Percentiles rank a stretch among this genome's conserved stretches.
These are phyloP conservation scores for Pandemis cinnamomeana DNA, from an alignment of 2,888 invertebrate species.

Conservation along the genomic window DNA sequence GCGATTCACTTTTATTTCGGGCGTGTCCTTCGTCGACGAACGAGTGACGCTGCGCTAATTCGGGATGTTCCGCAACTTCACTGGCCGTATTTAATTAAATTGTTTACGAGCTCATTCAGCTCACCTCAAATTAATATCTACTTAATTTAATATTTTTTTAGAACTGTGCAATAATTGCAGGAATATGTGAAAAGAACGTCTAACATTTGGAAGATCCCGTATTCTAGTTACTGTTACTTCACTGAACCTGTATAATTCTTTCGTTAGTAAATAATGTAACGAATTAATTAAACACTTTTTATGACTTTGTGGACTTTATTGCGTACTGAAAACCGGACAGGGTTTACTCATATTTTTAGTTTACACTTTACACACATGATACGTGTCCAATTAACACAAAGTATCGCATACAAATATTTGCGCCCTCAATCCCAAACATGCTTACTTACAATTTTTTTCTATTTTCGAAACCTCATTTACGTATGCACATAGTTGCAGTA, in stretches of 20 bases:
- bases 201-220: not conserved
- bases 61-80: conserved; percentile 39
- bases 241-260: not conserved
- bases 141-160: not conserved
- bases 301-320: not conserved
- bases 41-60: conserved; percentile 37
- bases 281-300: not conserved
- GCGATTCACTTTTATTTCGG: conserved; percentile 25
- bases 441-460: conserved; percentile 2
- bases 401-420: not conserved
- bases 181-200: not conserved
- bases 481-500: conserved; percentile 9
- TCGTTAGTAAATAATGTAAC: not conserved
- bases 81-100: conserved; percentile 12
- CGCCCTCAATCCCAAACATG: not conserved
- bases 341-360: not conserved
- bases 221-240: not conserved
- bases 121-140: not conserved
- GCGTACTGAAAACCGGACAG: not conserved
- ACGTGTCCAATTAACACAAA: not conserved
- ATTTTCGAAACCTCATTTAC: conserved; percentile 18
- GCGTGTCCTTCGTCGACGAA: conserved; percentile 31
- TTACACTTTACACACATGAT: not conserved
- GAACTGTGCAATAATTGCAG: not conserved
- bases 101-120: conserved; percentile 4